A percentile compares a stretch with the other conserved stretches of the same genome.
These are phyloP conservation scores for Eubasilissa splendida DNA, from an alignment of 2,888 invertebrate genomes.

Conservation along the genomic window DNA sequence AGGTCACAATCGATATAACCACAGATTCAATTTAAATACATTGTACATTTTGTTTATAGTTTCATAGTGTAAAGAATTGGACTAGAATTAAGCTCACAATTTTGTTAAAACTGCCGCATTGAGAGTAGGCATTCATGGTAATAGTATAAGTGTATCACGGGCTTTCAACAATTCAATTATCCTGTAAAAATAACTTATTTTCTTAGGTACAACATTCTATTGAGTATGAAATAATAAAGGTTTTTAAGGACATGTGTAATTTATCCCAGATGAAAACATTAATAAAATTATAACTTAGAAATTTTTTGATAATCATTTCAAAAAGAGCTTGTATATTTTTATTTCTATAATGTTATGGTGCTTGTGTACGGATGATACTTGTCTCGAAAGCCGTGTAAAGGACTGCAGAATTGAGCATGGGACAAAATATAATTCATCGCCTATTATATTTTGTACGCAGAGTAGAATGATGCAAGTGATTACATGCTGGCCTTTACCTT, in stretches of 20 bases:
- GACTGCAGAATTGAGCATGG: too few species aligned
- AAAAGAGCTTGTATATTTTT: too few species aligned
- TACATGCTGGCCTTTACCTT: too few species aligned
- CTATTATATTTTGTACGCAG: too few species aligned
- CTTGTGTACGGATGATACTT: too few species aligned
- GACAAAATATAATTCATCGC: too few species aligned
- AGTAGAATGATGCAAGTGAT: too few species aligned
- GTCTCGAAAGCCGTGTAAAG: too few species aligned
- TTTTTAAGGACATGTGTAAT: neutral
- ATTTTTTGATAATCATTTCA: too few species aligned
- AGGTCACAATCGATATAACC: slow-evolving; percentile 23
- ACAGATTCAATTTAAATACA: neutral
- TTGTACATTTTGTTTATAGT: slow-evolving; percentile 32
- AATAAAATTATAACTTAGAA: too few species aligned
- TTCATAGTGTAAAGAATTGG: slow-evolving; percentile 2
- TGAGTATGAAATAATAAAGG: slow-evolving; percentile 5
- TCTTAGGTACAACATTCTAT: slow-evolving; percentile 1
- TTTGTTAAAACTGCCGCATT: slow-evolving; percentile 13
- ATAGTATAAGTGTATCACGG: neutral
- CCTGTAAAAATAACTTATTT: neutral
- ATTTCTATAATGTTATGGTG: too few species aligned
- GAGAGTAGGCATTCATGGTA: slow-evolving; percentile 8
- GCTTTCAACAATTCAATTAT: slow-evolving; percentile 10
- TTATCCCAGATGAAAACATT: too few species aligned
- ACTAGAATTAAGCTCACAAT: slow-evolving; percentile 11